phyloP scores from a whole-genome alignment of 2,888 invertebrate genomes.

The Meteorus cinctellus region DNA sequence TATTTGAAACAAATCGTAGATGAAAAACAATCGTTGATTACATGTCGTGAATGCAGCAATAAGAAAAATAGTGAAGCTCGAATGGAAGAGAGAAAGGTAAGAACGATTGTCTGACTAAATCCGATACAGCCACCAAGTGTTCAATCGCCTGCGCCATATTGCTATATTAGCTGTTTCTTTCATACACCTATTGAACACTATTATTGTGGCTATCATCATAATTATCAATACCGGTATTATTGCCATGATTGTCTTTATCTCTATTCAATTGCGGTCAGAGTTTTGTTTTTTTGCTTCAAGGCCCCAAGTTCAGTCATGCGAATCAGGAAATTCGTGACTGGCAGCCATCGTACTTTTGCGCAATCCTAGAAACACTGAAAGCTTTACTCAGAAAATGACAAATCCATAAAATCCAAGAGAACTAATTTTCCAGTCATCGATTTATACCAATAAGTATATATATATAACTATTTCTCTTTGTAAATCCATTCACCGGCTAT shows the following conservation, averaged over 20 bases:
- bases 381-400: not conserved
- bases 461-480: not conserved
- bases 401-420: not conserved
- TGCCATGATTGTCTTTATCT: slow-evolving; percentile 28
- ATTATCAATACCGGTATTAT: not conserved
- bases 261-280: slow-evolving; percentile 24
- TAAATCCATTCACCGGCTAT: not conserved
- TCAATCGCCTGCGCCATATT: slow-evolving; percentile 31
- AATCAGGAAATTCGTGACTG: slow-evolving; percentile 7
- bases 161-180: not conserved
- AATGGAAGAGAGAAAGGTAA: slow-evolving; percentile 35
- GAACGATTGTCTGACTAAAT: slow-evolving; percentile 53
- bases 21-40: not conserved
- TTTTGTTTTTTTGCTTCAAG: not conserved
- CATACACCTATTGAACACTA: not conserved
- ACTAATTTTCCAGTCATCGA: slow-evolving; percentile 26
- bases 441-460: not conserved
- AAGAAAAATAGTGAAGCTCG: slow-evolving; percentile 12
- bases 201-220: not conserved
- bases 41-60: not conserved
- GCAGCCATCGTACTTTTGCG: slow-evolving; percentile 42
- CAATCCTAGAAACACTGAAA: slow-evolving; percentile 31
- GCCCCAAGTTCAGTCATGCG: not conserved
- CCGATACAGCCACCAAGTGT: slow-evolving; percentile 45
- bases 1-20: not conserved